Evolutionary conservation across 2,888 invertebrate genomes (phyloP).

Genomic region (Cosmopolites sordidus): DNA sequence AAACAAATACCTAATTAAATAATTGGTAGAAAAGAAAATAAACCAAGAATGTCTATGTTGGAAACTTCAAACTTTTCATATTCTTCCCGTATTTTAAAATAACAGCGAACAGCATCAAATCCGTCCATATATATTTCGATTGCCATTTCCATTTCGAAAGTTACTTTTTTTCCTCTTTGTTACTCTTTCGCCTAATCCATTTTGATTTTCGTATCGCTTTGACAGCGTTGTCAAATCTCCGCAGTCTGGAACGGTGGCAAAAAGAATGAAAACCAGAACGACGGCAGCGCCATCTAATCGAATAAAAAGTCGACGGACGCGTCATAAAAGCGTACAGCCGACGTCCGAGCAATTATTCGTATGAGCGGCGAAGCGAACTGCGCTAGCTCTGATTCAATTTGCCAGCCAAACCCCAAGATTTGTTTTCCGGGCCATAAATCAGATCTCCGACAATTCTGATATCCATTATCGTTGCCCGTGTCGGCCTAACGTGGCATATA

Average conservation of each 20-base stretch:
- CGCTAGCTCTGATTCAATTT: slow-evolving; percentile 48
- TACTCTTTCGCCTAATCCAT: slow-evolving; percentile 16
- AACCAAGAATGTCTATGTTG: too few species aligned
- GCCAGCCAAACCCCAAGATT: slow-evolving; percentile 45
- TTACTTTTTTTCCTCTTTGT: too few species aligned
- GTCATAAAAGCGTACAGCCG: slow-evolving; percentile 26
- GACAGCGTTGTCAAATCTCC: slow-evolving; percentile 23
- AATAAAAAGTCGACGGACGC: slow-evolving; percentile 25
- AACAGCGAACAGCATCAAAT: too few species aligned
- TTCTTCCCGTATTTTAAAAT: too few species aligned
- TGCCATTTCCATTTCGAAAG: too few species aligned
- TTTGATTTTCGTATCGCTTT: slow-evolving; percentile 18
- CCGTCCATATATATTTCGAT: too few species aligned
- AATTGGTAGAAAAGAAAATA: too few species aligned
- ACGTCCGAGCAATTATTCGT: slow-evolving; percentile 34
- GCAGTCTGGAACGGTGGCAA: slow-evolving; percentile 7
- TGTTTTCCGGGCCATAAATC: slow-evolving; percentile 49
- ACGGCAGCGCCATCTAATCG: slow-evolving; percentile 19
- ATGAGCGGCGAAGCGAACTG: slow-evolving; percentile 32
- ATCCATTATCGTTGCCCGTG: slow-evolving; percentile 48
- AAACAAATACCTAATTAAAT: too few species aligned
- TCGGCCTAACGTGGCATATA: slow-evolving; percentile 37
- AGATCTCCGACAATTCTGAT: slow-evolving; percentile 48
- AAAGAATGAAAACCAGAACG: slow-evolving; percentile 22
- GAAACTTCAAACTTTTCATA: too few species aligned